Evolutionary conservation across 2,113 vertebrate genomes (phyloP).

Genomic region (Paradisaea rubra): DNA sequence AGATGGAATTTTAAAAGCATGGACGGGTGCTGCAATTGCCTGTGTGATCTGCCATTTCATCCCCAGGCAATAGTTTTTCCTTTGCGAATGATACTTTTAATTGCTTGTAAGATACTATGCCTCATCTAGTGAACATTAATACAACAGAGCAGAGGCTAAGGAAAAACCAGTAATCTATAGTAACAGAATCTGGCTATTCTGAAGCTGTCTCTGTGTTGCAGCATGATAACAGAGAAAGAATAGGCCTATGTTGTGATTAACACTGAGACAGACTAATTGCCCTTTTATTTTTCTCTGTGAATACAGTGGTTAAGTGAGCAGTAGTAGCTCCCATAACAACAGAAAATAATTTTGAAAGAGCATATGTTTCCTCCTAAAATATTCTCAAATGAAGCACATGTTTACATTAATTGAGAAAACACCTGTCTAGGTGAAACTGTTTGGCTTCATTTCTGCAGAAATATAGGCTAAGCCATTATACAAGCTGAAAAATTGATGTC

Average conservation of each 20-base stretch:
- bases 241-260: not conserved
- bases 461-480: not conserved
- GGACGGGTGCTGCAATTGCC: not conserved
- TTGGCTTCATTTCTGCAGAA: not conserved
- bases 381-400: not conserved
- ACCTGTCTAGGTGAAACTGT: not conserved
- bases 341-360: not conserved
- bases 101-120: not conserved
- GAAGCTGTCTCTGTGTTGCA: not conserved
- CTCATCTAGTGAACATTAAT: not conserved
- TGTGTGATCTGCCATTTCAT: not conserved
- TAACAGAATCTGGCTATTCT: not conserved
- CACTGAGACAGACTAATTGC: not conserved
- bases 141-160: not conserved
- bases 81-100: not conserved
- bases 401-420: not conserved
- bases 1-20: not conserved
- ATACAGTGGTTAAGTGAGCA: not conserved
- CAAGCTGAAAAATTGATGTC: not conserved
- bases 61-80: not conserved
- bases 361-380: not conserved
- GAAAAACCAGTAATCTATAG: not conserved
- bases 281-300: not conserved
- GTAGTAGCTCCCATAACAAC: not conserved
- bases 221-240: not conserved